phyloP scores from a whole-genome alignment of 2,888 invertebrate species.

The Aspidiotus destructor region DNA sequence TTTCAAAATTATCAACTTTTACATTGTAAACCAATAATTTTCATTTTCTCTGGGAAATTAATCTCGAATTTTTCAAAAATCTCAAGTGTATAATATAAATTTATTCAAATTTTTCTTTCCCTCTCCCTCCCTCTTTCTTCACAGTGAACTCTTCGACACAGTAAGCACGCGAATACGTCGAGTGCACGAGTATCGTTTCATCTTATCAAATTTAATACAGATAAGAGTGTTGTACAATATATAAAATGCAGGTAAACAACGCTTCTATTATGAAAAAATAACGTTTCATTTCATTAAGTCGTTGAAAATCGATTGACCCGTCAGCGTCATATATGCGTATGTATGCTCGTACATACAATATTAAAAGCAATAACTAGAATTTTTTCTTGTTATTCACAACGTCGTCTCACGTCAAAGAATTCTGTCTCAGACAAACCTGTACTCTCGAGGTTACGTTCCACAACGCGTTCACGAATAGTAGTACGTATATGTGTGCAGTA shows the following conservation, averaged over 20 bases:
- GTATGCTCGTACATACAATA: not conserved
- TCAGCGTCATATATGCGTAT: not conserved
- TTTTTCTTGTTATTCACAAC: constrained; percentile 8
- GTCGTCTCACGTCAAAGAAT: constrained; percentile 23
- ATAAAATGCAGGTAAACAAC: not conserved
- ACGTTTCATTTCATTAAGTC: not conserved
- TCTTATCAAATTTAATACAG: no score
- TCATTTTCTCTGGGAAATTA: no score
- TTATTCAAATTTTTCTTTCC: no score
- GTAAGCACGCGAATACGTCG: no score
- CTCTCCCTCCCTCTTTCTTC: no score
- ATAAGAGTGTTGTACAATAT: no score
- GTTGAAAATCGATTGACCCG: not conserved
- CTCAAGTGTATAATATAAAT: no score
- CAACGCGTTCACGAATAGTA: constrained; percentile 20
- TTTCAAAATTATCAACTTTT: no score
- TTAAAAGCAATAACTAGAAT: constrained; percentile 2
- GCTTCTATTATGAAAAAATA: not conserved
- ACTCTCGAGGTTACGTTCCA: constrained; percentile 31
- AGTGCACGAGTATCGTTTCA: no score
- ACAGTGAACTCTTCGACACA: no score
- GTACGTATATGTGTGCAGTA: constrained; percentile 6
- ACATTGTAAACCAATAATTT: no score
- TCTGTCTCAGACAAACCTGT: constrained; percentile 24
- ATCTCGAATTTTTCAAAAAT: no score